Base-by-base conservation (phyloP, 2,113 vertebrate genomes). In the Pollachius pollachius region DNA sequence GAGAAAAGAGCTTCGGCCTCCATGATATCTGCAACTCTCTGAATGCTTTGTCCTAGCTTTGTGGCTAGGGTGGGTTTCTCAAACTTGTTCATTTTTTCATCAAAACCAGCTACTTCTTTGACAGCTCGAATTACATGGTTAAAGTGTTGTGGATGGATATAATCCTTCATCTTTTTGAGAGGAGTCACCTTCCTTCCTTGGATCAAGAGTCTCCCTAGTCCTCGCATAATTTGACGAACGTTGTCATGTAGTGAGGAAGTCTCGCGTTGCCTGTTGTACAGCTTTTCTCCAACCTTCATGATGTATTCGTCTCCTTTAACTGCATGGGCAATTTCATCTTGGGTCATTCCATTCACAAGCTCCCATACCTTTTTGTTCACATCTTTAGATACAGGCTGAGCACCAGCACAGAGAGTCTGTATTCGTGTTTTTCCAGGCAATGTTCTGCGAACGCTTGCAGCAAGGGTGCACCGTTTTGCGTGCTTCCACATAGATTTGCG, bases 21-120 rank as follows among this genome's bases (percentile, higher is more conserved):
- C 56, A 58, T 58, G 56, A 58, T 58, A 18, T 58, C 56, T 58
- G 56, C 56, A 58, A 58, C 56, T 58, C 56, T 58, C 56, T 58
- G 56, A 18, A 58, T 58, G 56, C 56, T 58, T 58, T 58, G 56
- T 15, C 56, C 56, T 58, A 58, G 56, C 56, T 58, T 58, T 58
- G 56, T 58, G 15, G 56, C 56, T 58, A 58, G 56, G 56, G 56
- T 58, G 56, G 56, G 56, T 58, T 58, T 58, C 56, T 58, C 56
- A 16, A 58, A 58, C 56, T 58, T 58, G 56, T 58, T 58, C 56
- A 0, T 58, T 18, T 58, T 18, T 58, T 58, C 56, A 58, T 58
- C 56, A 58, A 58, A 58, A 18, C 56, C 56, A 58, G 56, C 56
- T 58, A 58, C 56, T 58, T 58, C 56, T 58, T 58, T 58, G 56